Evolutionary conservation across 2,888 invertebrate genomes (phyloP).

Genomic region (Anodontia alba): DNA sequence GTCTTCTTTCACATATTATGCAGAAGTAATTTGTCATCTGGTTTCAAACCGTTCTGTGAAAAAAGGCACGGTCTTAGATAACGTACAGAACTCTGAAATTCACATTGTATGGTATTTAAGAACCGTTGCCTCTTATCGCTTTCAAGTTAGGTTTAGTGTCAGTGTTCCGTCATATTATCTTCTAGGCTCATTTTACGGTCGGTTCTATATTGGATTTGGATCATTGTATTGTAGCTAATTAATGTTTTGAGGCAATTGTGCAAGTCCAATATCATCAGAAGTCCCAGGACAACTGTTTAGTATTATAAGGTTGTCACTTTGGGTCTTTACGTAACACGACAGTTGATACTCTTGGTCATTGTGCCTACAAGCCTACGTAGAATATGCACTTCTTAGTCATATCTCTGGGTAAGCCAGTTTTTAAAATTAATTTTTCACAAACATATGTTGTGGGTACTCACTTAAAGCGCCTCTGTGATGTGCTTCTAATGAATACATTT

Average conservation of each 20-base stretch:
- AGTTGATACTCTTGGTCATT: no score
- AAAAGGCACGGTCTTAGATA: not conserved
- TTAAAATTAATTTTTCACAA: no score
- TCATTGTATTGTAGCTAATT: not conserved
- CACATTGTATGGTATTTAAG: not conserved
- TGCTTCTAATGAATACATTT: no score
- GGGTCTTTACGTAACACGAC: no score
- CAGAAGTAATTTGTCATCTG: constrained; percentile 14
- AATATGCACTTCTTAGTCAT: no score
- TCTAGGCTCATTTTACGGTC: not conserved
- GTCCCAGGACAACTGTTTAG: not conserved
- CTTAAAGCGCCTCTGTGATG: no score
- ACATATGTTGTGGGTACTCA: no score
- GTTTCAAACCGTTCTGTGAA: not conserved
- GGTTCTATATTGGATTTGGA: not conserved
- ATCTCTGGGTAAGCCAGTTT: no score
- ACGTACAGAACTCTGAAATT: not conserved
- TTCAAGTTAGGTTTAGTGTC: not conserved
- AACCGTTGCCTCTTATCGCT: not conserved
- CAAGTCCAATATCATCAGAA: not conserved
- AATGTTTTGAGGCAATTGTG: not conserved
- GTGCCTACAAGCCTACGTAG: no score
- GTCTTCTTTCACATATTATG: constrained; percentile 1
- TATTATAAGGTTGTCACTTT: not conserved
- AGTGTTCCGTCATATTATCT: not conserved